phyloP scores from a whole-genome alignment of 1,140 invertebrate species.

The Magallana gigas region DNA sequence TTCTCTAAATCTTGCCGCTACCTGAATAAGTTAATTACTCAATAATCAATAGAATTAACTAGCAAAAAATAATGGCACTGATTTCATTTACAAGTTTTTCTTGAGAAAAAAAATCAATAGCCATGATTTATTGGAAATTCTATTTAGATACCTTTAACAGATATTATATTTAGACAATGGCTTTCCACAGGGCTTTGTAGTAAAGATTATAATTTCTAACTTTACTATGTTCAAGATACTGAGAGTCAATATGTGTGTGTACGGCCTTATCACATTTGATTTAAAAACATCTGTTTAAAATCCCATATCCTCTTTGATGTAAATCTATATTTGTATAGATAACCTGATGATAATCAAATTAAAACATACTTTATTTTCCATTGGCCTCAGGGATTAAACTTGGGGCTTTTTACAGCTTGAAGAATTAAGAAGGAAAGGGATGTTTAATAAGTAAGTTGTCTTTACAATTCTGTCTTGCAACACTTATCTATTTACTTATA shows the following conservation, averaged over 20 bases:
- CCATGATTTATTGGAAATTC: constrained; percentile 36
- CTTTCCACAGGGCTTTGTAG: background rate
- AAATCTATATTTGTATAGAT: constrained; percentile 17
- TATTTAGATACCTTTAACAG: constrained; percentile 4
- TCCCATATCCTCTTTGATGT: constrained; percentile 37
- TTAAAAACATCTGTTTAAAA: constrained; percentile 39
- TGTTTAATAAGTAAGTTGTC: constrained; percentile 28
- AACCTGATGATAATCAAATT: constrained; percentile 10
- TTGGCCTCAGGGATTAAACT: constrained; percentile 13
- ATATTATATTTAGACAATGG: background rate
- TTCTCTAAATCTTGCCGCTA: constrained; percentile 25
- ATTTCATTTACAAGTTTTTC: constrained; percentile 37
- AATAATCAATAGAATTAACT: constrained; percentile 39
- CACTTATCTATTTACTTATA: constrained; percentile 26
- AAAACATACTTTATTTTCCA: constrained; percentile 32
- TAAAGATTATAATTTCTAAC: constrained; percentile 25
- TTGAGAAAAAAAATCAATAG: constrained; percentile 37
- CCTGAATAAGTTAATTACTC: constrained; percentile 36
- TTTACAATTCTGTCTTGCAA: constrained; percentile 9
- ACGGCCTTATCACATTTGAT: constrained; percentile 13
- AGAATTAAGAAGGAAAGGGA: constrained; percentile 15
- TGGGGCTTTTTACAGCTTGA: background rate
- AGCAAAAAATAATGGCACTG: constrained; percentile 34
- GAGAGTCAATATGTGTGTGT: background rate
- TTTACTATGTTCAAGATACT: background rate